phyloP scores from a whole-genome alignment of 1,140 invertebrate species.

The Trigoniulus corallinus region DNA sequence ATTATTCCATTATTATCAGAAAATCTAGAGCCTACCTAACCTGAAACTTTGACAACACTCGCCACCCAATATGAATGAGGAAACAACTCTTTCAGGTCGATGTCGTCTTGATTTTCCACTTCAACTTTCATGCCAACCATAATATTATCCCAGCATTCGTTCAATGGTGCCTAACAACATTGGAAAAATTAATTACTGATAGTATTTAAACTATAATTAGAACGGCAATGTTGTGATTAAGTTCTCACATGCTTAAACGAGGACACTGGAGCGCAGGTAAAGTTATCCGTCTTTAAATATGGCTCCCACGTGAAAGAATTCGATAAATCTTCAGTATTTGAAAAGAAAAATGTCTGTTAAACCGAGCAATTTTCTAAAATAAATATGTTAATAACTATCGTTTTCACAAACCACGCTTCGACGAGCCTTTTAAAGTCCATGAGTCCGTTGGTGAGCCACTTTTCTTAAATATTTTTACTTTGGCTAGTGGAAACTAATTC shows the following conservation, averaged over 20 bases:
- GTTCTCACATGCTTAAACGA: slow-evolving; percentile 64
- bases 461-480: neutral
- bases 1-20: slow-evolving; percentile 7
- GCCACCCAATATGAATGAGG: slow-evolving; percentile 89
- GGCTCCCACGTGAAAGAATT: slow-evolving; percentile 45
- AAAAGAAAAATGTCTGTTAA: slow-evolving; percentile 2
- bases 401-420: too few species aligned
- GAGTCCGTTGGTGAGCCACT: too few species aligned
- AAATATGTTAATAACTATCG: too few species aligned
- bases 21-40: slow-evolving; percentile 21
- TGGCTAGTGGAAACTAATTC: neutral
- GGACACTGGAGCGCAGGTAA: slow-evolving; percentile 69
- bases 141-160: slow-evolving; percentile 83
- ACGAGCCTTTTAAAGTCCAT: too few species aligned
- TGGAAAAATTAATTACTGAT: neutral
- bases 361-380: neutral
- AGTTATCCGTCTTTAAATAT: slow-evolving; percentile 52
- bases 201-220: neutral
- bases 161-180: slow-evolving; percentile 51
- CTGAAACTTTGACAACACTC: slow-evolving; percentile 69
- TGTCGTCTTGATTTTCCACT: slow-evolving; percentile 78
- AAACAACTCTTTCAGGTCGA: slow-evolving; percentile 53
- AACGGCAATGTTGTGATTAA: neutral
- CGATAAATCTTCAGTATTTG: slow-evolving; percentile 6
- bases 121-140: slow-evolving; percentile 90